Conservation (phyloP, 2,113 vertebrate species). For the Corythaixoides concolor region DNA sequence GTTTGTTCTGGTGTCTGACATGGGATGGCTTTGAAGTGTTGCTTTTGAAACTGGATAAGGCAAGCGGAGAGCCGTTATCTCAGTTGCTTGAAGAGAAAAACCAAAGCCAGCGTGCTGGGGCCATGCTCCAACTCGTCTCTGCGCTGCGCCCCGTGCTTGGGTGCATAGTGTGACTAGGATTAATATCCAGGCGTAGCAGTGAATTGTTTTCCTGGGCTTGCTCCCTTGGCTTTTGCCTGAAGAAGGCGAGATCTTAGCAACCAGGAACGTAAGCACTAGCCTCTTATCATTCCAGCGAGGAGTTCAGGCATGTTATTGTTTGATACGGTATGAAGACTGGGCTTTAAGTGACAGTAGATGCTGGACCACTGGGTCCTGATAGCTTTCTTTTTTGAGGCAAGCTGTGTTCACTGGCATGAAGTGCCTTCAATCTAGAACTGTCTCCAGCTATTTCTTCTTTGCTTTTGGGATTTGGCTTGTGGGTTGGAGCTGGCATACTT, state of each 20-base stretch:
- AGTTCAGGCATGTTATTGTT: not conserved
- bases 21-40: slow-evolving; percentile 10
- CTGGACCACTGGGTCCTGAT: not conserved
- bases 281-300: not conserved
- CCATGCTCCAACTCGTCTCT: not conserved
- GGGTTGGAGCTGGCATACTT: not conserved
- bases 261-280: not conserved
- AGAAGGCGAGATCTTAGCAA: not conserved
- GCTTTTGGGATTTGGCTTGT: not conserved
- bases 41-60: not conserved
- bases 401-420: not conserved
- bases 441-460: not conserved
- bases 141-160: not conserved
- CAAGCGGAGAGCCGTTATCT: not conserved
- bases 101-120: not conserved
- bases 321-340: not conserved
- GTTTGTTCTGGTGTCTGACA: not conserved
- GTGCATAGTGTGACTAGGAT: not conserved
- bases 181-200: not conserved
- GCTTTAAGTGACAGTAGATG: not conserved
- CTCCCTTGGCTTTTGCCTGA: not conserved
- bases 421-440: not conserved
- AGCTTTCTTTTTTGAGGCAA: not conserved
- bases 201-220: not conserved
- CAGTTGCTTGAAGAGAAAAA: not conserved